Base-by-base conservation (phyloP, 2,797 vertebrate genomes). In the Florisuga fusca region DNA sequence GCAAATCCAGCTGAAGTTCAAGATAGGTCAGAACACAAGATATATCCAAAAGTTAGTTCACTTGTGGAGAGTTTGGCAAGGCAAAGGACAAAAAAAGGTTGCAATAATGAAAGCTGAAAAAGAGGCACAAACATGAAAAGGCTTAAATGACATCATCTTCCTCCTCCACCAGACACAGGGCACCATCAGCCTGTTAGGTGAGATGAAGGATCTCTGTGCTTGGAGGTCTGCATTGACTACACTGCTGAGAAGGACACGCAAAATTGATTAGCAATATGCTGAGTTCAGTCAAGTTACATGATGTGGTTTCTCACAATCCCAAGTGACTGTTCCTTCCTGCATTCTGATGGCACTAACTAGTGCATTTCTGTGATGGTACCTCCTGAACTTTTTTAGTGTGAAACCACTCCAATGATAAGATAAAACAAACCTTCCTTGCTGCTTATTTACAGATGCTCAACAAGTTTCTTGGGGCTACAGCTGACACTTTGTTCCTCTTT, bases 1-100 rank as follows among this genome's bases (percentile, higher is more conserved):
- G 48, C 54, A 82, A 96, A 94, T 45, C 45, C 80, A 93, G 71
- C 80, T 87, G 63, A 54, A 48, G 71, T 72, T 84, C 43, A 87
- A 64, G 61, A 36, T 25, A 82, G 80, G 67, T 82, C 75, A 79
- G 77, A 94, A 84, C 34, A 80, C 71, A 90, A 91, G 21, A 69
- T 18, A 22, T 4, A 62, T 26, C 41, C 77, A 41, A 36, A 94
- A 89, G 45, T 73, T 34, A 61, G 26, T 34, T 93, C 72, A 57
- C 61, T 83, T 38, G 17, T 34, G 45, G 20, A 81, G 41, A 76
- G 53, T 33, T 73, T 82, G 66, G 53, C 7, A 3, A 86, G 27
- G 41, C 45, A 82, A 63, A 79, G 50, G 69, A 84, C 46, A n/a
- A 73, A 73, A 71, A 64, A 64, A 26, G 17, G 13, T 9, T 88